Conservation (phyloP, 2,797 vertebrate genomes). For the Chelon labrosus region DNA sequence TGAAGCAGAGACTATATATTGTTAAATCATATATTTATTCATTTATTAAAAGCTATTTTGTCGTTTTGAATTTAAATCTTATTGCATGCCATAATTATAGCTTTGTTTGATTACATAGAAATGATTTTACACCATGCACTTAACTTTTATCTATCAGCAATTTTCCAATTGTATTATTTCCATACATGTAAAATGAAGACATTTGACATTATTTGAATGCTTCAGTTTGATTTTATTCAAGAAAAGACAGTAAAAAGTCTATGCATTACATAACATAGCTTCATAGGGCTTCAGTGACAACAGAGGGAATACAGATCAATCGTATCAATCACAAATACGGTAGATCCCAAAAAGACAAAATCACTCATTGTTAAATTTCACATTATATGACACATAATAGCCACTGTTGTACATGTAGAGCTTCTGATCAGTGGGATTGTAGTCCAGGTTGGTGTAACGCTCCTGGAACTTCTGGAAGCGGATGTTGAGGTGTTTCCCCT, state of each 20-base stretch:
- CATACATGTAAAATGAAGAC: neutral
- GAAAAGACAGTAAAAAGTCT: slow-evolving; percentile 13
- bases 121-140: no score
- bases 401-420: slow-evolving; percentile 83
- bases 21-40: no score
- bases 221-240: slow-evolving; percentile 78
- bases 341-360: slow-evolving; percentile 7
- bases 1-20: no score
- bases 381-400: slow-evolving; percentile 74
- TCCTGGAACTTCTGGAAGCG: slow-evolving; percentile 77
- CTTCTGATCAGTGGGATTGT: slow-evolving; percentile 76
- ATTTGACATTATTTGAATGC: slow-evolving; percentile 47
- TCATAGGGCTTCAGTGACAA: neutral
- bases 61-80: no score
- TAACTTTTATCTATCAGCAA: neutral
- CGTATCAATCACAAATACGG: slow-evolving; percentile 50
- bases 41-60: no score
- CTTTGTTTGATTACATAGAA: no score
- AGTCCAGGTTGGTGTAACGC: slow-evolving; percentile 69
- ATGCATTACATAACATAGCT: slow-evolving; percentile 2
- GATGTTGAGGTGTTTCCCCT: no score
- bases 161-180: neutral
- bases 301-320: slow-evolving; percentile 38
- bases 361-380: slow-evolving; percentile 62
- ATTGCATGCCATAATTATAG: no score